Percentiles rank a stretch among this genome's conserved stretches.
Conservation (phyloP, 2,113 vertebrate genomes). For the Bos indicus region DNA sequence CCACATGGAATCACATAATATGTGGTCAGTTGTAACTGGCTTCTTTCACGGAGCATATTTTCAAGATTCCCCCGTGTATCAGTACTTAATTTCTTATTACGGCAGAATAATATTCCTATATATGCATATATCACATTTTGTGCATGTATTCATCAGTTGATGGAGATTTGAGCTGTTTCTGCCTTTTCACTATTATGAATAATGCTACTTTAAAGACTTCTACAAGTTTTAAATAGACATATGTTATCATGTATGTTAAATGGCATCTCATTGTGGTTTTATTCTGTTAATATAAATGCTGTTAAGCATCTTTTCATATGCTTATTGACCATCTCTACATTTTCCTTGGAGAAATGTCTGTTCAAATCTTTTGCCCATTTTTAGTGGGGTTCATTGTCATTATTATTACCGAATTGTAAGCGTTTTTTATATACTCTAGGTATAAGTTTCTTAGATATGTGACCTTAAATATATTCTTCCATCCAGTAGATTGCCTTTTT, state of each 20-base stretch:
- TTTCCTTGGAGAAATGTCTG: neutral
- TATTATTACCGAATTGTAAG: neutral
- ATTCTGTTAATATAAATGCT: neutral
- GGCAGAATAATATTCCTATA: neutral
- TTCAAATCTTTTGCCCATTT: neutral
- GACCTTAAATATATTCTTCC: neutral
- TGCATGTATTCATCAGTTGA: neutral
- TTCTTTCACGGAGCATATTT: neutral
- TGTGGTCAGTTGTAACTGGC: neutral
- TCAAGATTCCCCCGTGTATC: neutral
- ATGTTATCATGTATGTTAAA: neutral
- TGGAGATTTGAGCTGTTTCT: neutral
- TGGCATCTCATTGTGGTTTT: neutral
- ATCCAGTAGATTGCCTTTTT: neutral
- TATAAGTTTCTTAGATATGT: neutral
- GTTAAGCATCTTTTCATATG: neutral
- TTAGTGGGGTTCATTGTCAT: neutral
- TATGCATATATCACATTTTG: neutral
- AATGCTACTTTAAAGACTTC: neutral
- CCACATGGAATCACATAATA: neutral
- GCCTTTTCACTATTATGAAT: neutral
- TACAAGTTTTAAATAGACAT: neutral
- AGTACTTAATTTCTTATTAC: neutral
- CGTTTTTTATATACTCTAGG: neutral
- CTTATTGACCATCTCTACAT: neutral